Base-by-base conservation (phyloP, 2,888 invertebrate species). In the Papilio gigon region DNA sequence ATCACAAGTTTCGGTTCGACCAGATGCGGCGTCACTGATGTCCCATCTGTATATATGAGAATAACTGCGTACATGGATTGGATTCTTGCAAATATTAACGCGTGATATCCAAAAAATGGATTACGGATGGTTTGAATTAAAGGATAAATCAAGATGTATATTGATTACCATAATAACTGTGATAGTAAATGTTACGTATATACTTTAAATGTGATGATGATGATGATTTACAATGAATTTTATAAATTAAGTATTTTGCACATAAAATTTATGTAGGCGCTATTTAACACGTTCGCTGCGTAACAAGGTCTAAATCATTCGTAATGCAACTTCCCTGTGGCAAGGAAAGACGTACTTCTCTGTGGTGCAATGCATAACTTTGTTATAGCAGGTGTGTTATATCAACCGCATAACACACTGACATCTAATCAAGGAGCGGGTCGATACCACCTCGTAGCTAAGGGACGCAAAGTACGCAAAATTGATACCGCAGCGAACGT, bases 31-130 rank as follows among this genome's bases (percentile, higher is more conserved):
- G 61, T 56, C 0, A 86, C 90, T 63, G 91, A 90, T 1, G 87
- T 85, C 76, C 95, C 95, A 0, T 94, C 93, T 0, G 89, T 95
- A 8, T 95, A 95, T 75, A 95, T 94, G 0, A 89, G 90, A 70
- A 87, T 95, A 0, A 75, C 92, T 0, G 79, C 85, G 50, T 95
- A 93, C 76, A 83, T 94, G 76, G 86, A 92, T 53, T 95, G 95
- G 95, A 94, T 82, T 60, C 68, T 71, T 33, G 44, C 72, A 22
- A 70, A 65, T 30, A 64, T 74, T 56, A 42, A 60, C 17, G 17
- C 30, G n/a, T 56, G 53, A 56, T 56, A 30, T 30, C 8, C 53
- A n/a, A n/a, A 30, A 27, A 8, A 53, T 8, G 27, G 30, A 8
- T 6, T 56, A 30, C 12, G 5, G 8, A 27, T 53, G n/a, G n/a